Conservation (phyloP, 2,888 invertebrate genomes). For the Aphodius sticticus region DNA sequence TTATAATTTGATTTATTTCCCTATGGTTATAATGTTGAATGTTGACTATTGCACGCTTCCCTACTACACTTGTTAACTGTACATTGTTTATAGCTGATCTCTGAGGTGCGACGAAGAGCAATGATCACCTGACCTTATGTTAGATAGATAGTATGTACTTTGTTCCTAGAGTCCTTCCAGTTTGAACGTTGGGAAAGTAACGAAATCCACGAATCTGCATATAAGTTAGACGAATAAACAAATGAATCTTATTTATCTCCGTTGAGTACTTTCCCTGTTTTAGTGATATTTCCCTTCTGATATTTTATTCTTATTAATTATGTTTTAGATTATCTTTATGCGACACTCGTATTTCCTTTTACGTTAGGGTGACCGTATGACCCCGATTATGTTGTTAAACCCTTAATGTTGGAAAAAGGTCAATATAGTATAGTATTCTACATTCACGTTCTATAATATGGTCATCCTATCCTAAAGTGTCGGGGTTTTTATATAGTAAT, state of each 20-base stretch:
- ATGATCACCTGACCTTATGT: neutral
- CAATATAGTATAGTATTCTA: no score
- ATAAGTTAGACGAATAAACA: neutral
- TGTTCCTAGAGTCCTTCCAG: neutral
- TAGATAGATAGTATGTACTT: neutral
- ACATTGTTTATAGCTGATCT: neutral
- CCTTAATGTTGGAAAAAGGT: no score
- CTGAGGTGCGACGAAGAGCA: neutral
- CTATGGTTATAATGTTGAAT: neutral
- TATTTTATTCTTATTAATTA: neutral
- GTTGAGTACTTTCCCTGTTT: neutral
- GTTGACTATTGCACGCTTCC: neutral
- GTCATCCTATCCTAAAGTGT: neutral
- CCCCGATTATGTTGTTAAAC: no score
- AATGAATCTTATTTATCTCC: neutral
- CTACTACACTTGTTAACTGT: slow-evolving; percentile 4
- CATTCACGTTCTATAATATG: neutral
- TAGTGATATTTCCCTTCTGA: neutral
- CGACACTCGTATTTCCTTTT: neutral
- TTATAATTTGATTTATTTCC: neutral
- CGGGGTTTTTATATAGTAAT: neutral
- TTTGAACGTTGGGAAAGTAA: neutral
- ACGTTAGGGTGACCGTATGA: no score
- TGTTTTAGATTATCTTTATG: neutral
- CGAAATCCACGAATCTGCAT: neutral